Base-by-base conservation (phyloP, 2,113 vertebrate species). In the Bujurquina vittata region DNA sequence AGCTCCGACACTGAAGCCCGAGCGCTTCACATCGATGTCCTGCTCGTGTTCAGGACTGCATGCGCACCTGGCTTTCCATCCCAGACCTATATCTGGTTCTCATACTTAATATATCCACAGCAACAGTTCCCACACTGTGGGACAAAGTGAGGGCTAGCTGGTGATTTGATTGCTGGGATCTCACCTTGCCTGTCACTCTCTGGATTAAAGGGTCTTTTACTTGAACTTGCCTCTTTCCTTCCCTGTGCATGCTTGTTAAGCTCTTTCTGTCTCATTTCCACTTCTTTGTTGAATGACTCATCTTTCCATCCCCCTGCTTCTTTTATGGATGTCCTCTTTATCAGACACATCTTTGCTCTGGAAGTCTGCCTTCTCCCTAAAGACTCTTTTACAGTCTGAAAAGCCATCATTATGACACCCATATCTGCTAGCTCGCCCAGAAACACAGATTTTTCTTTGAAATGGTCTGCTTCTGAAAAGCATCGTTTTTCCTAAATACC, bases 271-370 rank as follows among this genome's bases (percentile, higher is more conserved):
- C 73, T 55, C 75, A 80, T 74, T 88, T 88, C 80, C 84, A 83
- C 72, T 67, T 84, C 55, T 84, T 84, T 84, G 55, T 74, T 75
- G 77, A 91, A 73, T 83, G 85, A 74, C 52, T 92, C 76, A 85
- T 92, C 81, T 88, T 88, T 81, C 77, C 81, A 83, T 77, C 23
- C 78, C 17, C 17, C 77, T 83, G 63, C 82, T 77, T 79, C 76
- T 79, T 90, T 88, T 82, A 84, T 69, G 58, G 55, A 86, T 37
- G 46, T 62, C 37, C 52, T 81, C 80, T 87, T 89, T 78, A 87
- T 84, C 85, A 89, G 56, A 72, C 73, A 43, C 33, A 9, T 81
- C 75, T 81, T 79, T 79, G 73, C 69, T 79, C 69, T 56, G 57
- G 56, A 85, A 62, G 61, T 57, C 65, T 2, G 12, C 65, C 72